phyloP scores from a whole-genome alignment of 2,888 invertebrate genomes.

The Brenthis hecate region DNA sequence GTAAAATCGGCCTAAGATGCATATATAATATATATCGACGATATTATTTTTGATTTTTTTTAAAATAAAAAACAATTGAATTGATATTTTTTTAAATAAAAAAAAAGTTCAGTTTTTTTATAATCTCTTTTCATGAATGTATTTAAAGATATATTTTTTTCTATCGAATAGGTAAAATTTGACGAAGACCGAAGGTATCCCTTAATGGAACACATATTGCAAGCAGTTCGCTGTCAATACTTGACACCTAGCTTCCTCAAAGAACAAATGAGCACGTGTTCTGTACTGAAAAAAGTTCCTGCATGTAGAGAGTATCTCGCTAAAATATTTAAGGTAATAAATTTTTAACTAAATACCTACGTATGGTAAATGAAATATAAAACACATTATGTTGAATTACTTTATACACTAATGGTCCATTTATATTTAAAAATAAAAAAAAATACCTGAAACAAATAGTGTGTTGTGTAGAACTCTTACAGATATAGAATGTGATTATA shows the following conservation, averaged over 20 bases:
- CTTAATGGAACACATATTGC: conserved; percentile 93
- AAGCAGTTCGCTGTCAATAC: conserved; percentile 95
- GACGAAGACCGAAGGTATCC: conserved; percentile 92
- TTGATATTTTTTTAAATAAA: background rate
- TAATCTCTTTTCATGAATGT: no score
- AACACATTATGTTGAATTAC: background rate
- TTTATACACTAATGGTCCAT: background rate
- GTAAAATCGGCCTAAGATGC: no score
- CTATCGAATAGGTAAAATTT: conserved; percentile 82
- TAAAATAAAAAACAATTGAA: background rate
- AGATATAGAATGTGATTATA: no score
- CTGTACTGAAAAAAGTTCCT: conserved; percentile 92
- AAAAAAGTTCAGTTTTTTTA: background rate
- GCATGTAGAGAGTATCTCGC: conserved; percentile 95
- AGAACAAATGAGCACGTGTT: conserved; percentile 95
- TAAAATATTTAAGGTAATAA: conserved; percentile 89
- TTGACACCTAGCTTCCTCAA: conserved; percentile 94
- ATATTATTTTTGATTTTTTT: background rate
- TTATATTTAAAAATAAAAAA: background rate
- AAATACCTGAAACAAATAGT: no score
- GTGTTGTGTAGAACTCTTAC: no score
- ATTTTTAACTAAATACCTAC: background rate
- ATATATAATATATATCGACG: no score
- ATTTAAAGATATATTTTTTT: background rate
- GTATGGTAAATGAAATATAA: background rate